Conservation (phyloP, 2,888 invertebrate genomes). For the Phymatocera aterrima region DNA sequence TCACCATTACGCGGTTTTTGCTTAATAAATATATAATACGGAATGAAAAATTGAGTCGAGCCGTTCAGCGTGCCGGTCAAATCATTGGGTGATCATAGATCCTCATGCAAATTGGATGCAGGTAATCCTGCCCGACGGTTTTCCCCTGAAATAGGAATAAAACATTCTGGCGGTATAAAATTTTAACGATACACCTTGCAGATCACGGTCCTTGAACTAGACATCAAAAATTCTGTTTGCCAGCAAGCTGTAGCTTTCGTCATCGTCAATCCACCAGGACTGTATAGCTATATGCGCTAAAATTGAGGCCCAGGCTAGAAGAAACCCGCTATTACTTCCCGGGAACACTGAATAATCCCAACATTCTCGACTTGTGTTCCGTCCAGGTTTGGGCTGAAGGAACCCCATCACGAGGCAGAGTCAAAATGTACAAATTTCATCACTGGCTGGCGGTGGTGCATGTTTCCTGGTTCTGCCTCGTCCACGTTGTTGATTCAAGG, state of each 20-base stretch:
- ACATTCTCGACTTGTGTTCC: background rate
- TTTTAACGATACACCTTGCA: background rate
- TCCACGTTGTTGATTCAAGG: constrained; percentile 17
- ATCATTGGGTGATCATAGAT: background rate
- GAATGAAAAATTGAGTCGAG: background rate
- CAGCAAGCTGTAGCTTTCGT: background rate
- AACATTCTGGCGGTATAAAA: background rate
- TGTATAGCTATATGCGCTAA: too few relatives aligned
- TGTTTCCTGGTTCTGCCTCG: constrained; percentile 32
- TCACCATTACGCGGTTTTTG: too few relatives aligned
- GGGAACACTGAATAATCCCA: background rate
- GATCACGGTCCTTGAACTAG: background rate
- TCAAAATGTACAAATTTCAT: constrained; percentile 15
- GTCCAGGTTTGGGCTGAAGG: constrained; percentile 10
- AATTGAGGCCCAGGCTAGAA: background rate
- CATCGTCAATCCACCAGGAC: background rate
- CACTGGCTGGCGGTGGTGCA: background rate
- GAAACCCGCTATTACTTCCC: background rate
- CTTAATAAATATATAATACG: background rate
- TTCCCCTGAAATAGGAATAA: too few relatives aligned
- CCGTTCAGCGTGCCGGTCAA: background rate
- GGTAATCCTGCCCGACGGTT: too few relatives aligned
- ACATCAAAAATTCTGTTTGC: background rate
- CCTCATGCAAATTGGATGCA: too few relatives aligned
- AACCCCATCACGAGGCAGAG: background rate